Percentiles rank a stretch among this genome's conserved stretches.
Evolutionary conservation across 1,140 invertebrate species (phyloP).

Genomic region (Penaeus japonicus): DNA sequence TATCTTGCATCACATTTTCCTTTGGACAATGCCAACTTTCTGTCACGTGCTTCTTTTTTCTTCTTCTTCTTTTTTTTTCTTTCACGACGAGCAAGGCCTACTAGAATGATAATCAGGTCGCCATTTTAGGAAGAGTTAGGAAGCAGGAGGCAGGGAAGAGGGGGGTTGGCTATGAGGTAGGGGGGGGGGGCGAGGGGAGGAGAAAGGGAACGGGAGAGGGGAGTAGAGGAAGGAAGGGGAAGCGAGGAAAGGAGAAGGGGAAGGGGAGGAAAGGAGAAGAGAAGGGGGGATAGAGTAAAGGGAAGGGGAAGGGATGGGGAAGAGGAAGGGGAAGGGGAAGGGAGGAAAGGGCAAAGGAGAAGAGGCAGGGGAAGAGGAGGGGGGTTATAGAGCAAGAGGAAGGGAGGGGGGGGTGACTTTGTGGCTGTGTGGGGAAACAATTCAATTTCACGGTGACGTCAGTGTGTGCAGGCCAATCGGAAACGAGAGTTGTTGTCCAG

Average conservation of each 20-base stretch:
- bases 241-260: background rate
- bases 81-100: too few relatives aligned
- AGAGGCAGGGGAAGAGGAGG: background rate
- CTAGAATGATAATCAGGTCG: too few relatives aligned
- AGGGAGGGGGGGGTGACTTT: too few relatives aligned
- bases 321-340: background rate
- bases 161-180: background rate
- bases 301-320: background rate
- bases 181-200: background rate
- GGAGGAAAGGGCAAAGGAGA: background rate
- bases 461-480: too few relatives aligned
- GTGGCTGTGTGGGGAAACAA: too few relatives aligned
- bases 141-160: background rate
- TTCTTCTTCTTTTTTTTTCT: too few relatives aligned
- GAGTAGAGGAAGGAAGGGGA: background rate
- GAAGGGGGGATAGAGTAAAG: background rate
- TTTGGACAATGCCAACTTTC: too few relatives aligned
- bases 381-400: too few relatives aligned
- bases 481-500: too few relatives aligned
- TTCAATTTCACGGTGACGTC: too few relatives aligned
- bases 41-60: too few relatives aligned
- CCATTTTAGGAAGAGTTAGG: background rate
- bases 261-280: background rate
- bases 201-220: background rate
- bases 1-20: too few relatives aligned